Conservation (phyloP, 2,113 vertebrate species). For the Hyperopisus bebe region DNA sequence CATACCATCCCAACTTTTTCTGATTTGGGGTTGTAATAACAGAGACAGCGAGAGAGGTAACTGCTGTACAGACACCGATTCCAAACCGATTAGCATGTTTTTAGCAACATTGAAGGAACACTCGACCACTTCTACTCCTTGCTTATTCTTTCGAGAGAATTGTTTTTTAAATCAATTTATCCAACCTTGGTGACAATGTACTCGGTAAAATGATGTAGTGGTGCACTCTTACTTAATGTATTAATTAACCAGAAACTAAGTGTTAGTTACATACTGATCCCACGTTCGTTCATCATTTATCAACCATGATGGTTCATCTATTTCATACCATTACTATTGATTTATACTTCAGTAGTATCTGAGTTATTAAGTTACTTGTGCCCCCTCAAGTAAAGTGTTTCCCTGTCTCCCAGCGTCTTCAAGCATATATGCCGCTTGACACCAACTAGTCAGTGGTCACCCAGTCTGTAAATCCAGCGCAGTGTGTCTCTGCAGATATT, state of each 20-base stretch:
- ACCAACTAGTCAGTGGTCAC: not conserved
- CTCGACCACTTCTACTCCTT: not conserved
- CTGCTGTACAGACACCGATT: not conserved
- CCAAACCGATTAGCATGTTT: not conserved
- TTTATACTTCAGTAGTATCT: not conserved
- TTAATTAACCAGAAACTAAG: not conserved
- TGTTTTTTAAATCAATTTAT: not conserved
- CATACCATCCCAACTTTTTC: no score
- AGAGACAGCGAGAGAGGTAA: not conserved
- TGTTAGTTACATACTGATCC: not conserved
- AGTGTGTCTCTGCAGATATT: not conserved
- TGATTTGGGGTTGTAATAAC: no score
- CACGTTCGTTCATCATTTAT: not conserved
- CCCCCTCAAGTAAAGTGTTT: not conserved
- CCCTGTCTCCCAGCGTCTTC: not conserved
- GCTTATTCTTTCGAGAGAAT: not conserved
- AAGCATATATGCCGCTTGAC: not conserved
- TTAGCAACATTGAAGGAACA: not conserved
- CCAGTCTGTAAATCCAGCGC: not conserved
- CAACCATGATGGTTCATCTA: not conserved
- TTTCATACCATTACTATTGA: not conserved
- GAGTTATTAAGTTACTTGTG: not conserved
- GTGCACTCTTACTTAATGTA: not conserved
- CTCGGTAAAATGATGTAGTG: not conserved
- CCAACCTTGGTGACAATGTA: not conserved